These are phyloP conservation scores for Passer domesticus DNA, from an alignment of 2,113 vertebrate species.

Conservation along the genomic window DNA sequence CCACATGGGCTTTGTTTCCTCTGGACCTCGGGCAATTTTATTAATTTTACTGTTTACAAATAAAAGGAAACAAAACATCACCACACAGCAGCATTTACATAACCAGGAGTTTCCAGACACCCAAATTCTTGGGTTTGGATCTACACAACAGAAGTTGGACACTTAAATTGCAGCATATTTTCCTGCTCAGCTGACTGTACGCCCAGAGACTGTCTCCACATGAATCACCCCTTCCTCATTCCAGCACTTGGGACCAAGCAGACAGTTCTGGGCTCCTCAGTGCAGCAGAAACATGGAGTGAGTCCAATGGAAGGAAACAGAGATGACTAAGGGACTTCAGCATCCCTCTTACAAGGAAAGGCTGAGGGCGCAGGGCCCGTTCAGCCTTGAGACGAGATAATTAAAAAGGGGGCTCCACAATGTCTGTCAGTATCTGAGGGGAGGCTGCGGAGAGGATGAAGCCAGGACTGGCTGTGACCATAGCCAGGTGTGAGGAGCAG, in stretches of 20 bases:
- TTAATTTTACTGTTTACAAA: not conserved
- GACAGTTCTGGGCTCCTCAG: not conserved
- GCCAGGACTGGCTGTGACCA: not conserved
- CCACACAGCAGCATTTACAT: rapidly evolving
- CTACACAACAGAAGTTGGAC: rapidly evolving
- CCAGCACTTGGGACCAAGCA: too few species aligned
- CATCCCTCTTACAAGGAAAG: not conserved
- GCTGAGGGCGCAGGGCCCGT: not conserved
- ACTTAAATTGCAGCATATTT: rapidly evolving
- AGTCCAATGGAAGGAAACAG: not conserved
- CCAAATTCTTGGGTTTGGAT: not conserved
- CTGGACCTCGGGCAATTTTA: not conserved
- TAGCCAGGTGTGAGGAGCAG: not conserved
- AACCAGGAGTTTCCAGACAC: not conserved
- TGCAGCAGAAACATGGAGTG: not conserved
- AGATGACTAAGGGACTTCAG: not conserved
- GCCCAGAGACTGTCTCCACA: rapidly evolving
- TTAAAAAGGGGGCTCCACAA: not conserved
- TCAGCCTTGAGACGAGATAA: rapidly evolving
- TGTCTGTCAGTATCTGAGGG: not conserved
- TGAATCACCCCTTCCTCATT: not conserved
- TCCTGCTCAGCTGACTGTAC: rapidly evolving
- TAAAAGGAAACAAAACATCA: not conserved
- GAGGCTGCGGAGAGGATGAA: not conserved
- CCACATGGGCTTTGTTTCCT: not conserved